Conservation (phyloP, 2,113 vertebrate genomes). For the Ciconia maguari region DNA sequence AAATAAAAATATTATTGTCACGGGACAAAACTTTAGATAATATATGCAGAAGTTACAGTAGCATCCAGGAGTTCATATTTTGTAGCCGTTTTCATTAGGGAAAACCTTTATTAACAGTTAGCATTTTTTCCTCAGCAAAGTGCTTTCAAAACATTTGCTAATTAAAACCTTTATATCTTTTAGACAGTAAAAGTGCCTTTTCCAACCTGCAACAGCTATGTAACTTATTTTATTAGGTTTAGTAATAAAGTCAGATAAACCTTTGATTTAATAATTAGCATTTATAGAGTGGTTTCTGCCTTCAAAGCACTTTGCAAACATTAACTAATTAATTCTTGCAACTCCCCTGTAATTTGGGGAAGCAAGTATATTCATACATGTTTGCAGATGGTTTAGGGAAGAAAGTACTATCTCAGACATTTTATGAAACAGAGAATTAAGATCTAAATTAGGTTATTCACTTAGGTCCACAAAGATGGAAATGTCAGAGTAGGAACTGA, state of each 20-base stretch:
- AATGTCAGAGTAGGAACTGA: neutral
- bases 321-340: constrained; percentile 65
- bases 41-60: constrained; percentile 48
- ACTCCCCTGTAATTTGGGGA: constrained; percentile 48
- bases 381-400: constrained; percentile 1
- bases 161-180: constrained; percentile 74
- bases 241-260: constrained; percentile 62
- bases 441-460: neutral
- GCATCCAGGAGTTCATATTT: constrained; percentile 49
- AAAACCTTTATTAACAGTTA: constrained; percentile 59
- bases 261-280: constrained; percentile 70
- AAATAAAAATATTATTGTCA: constrained; percentile 42
- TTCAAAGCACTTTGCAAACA: constrained; percentile 58
- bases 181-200: constrained; percentile 64
- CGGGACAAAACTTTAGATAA: constrained; percentile 43
- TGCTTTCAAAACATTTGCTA: constrained; percentile 57
- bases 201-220: constrained; percentile 50
- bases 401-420: neutral
- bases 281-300: constrained; percentile 51
- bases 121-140: constrained; percentile 39
- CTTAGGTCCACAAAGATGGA: neutral
- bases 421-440: constrained; percentile 23
- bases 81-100: constrained; percentile 50
- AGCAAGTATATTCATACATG: neutral
- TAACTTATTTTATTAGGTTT: constrained; percentile 66